Percentiles rank a stretch among this genome's conserved stretches.
phyloP scores from a whole-genome alignment of 2,797 vertebrate species.

The Odontamblyopus lacepedii region DNA sequence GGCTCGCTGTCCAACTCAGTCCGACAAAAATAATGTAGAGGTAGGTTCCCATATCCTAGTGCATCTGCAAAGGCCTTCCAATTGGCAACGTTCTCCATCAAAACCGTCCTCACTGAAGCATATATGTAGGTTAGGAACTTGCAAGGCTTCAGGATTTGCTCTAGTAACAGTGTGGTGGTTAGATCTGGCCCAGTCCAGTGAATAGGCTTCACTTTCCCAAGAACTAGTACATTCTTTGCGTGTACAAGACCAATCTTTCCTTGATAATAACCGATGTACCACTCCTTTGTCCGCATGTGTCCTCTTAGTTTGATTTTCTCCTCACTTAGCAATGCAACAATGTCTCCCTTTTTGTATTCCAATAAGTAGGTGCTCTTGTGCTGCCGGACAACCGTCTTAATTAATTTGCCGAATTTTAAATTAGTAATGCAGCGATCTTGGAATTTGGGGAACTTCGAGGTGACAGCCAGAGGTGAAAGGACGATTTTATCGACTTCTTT shows the following conservation, averaged over 20 bases:
- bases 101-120: conserved; percentile 89
- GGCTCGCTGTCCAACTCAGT: conserved; percentile 91
- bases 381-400: conserved; percentile 93
- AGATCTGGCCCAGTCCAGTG: conserved; percentile 89
- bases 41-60: conserved; percentile 86
- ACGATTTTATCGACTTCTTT: conserved; percentile 93
- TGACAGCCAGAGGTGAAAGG: conserved; percentile 88
- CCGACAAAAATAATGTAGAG: conserved; percentile 89
- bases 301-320: conserved; percentile 93
- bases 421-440: conserved; percentile 88
- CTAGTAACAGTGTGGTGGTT: conserved; percentile 86
- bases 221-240: conserved; percentile 89
- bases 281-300: conserved; percentile 96
- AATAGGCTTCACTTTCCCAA: conserved; percentile 88
- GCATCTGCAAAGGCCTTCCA: conserved; percentile 93
- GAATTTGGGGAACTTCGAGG: conserved; percentile 88
- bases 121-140: conserved; percentile 98
- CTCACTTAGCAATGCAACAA: conserved; percentile 91
- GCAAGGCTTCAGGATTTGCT: conserved; percentile 94
- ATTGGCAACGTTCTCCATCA: conserved; percentile 96
- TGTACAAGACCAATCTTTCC: conserved; percentile 93
- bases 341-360: conserved; percentile 96
- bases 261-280: conserved; percentile 97
- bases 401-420: conserved; percentile 90
- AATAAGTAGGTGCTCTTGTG: conserved; percentile 93